Conservation (phyloP, 2,113 vertebrate species). For the Oreochromis spilurus region DNA sequence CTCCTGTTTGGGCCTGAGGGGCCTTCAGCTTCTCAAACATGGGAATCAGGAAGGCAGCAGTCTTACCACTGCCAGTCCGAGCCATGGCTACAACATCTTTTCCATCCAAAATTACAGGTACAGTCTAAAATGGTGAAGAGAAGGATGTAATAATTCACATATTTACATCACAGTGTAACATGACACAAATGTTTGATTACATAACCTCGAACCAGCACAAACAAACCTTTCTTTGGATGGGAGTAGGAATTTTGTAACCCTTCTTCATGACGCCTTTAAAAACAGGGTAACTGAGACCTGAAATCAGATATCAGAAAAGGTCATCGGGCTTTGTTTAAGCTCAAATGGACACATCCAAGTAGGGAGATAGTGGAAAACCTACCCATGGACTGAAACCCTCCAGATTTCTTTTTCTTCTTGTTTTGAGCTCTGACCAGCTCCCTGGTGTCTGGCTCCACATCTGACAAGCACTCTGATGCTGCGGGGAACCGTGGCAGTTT, state of each 20-base stretch:
- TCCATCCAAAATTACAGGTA: conserved; percentile 88
- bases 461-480: conserved; percentile 71
- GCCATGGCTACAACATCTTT: conserved; percentile 97
- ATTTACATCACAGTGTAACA: not conserved
- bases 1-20: conserved; percentile 82
- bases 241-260: conserved; percentile 95
- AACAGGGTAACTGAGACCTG: conserved; percentile 90
- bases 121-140: conserved; percentile 68
- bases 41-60: conserved; percentile 92
- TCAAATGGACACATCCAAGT: not conserved
- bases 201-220: not conserved
- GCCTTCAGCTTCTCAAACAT: conserved; percentile 92
- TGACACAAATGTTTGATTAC: not conserved
- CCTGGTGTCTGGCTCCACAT: conserved; percentile 83
- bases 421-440: conserved; percentile 90
- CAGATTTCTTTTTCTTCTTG: conserved; percentile 98
- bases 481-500: conserved; percentile 76
- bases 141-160: not conserved
- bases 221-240: conserved; percentile 92
- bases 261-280: conserved; percentile 96
- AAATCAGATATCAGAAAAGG: not conserved
- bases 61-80: conserved; percentile 92
- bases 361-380: not conserved
- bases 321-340: not conserved
- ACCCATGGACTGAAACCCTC: conserved; percentile 99